phyloP scores from a whole-genome alignment of 92 coral and sea anemone genomes.

The Actinernus sp. region DNA sequence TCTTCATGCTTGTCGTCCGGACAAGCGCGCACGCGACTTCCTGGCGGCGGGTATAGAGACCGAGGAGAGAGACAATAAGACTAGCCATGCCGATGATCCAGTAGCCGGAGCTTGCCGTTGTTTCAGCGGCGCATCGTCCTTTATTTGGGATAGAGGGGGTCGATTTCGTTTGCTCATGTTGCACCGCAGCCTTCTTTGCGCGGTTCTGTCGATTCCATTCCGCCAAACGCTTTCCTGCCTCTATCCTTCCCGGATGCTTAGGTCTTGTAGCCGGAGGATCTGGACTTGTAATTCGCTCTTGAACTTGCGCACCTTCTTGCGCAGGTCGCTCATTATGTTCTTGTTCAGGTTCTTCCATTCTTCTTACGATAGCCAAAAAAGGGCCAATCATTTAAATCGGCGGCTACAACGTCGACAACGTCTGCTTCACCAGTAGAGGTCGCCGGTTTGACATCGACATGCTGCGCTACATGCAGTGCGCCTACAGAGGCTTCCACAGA shows the following conservation, averaged over 20 bases:
- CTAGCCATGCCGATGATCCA: no score
- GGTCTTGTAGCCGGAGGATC: not conserved
- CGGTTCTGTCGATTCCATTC: constrained; percentile 10
- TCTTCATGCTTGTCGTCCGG: no score
- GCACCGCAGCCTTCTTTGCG: constrained; percentile 3
- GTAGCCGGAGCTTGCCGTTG: no score
- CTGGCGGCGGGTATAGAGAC: no score
- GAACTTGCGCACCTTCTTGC: not conserved
- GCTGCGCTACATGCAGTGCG: not conserved
- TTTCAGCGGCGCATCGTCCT: no score
- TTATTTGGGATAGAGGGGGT: no score
- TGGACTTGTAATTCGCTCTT: not conserved
- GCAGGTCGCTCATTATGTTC: not conserved
- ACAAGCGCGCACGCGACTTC: no score
- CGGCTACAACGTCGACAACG: no score
- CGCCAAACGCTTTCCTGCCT: constrained; percentile 3
- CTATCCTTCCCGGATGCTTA: constrained; percentile 13
- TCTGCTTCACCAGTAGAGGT: not conserved
- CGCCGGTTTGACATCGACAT: constrained; percentile 3
- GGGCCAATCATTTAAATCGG: no score
- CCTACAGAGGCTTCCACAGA: constrained; percentile 2
- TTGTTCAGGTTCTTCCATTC: no score
- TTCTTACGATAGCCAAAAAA: no score
- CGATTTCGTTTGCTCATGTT: not conserved
- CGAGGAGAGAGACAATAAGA: no score